Conservation (phyloP, 2,113 vertebrate species). For the Heterotilapia buettikoferi region DNA sequence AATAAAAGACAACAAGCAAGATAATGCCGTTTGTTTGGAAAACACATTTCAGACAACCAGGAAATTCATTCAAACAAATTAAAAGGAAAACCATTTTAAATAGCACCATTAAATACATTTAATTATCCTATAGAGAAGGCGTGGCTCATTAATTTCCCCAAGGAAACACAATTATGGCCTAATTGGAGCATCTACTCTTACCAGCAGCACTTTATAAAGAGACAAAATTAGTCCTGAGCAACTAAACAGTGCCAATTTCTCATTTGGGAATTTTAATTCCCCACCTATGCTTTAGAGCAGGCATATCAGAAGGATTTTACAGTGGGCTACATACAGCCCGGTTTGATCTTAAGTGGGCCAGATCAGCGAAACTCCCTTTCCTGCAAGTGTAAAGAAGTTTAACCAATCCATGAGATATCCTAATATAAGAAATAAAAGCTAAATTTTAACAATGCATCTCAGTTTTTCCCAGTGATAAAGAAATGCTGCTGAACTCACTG, state of each 20-base stretch:
- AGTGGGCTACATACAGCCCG: not conserved
- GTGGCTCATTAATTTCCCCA: rapidly evolving
- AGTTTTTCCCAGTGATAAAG: not conserved
- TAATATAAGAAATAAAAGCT: not conserved
- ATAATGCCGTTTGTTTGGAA: not conserved
- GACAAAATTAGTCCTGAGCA: not conserved
- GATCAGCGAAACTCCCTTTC: rapidly evolving
- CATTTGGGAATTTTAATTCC: not conserved
- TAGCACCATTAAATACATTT: not conserved
- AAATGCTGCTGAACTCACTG: not conserved
- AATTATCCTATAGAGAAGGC: not conserved
- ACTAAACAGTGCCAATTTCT: not conserved
- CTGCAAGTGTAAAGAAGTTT: not conserved
- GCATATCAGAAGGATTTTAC: not conserved
- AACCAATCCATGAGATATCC: not conserved
- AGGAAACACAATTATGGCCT: not conserved
- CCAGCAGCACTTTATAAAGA: not conserved
- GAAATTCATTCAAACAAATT: not conserved
- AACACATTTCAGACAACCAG: not conserved
- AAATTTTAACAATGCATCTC: not conserved
- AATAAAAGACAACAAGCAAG: not conserved
- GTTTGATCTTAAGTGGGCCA: not conserved
- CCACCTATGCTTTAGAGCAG: not conserved
- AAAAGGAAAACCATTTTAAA: not conserved
- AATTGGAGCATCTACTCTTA: not conserved